These are phyloP conservation scores for Scotopteryx bipunctaria DNA, from an alignment of 2,888 invertebrate species.

Conservation along the genomic window DNA sequence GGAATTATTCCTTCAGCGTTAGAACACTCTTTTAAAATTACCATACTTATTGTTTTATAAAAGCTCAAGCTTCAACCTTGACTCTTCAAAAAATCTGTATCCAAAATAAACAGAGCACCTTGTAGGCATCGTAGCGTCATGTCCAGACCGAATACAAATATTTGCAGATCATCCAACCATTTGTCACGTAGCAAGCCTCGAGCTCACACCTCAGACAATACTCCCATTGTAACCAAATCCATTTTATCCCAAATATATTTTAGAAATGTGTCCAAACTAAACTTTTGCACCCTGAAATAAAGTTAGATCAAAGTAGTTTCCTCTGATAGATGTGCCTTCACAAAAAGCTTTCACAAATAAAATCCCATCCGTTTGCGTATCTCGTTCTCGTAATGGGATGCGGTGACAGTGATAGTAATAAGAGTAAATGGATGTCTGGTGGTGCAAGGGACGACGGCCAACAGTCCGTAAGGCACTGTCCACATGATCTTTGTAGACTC, in stretches of 20 bases:
- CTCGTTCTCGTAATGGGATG: constrained; percentile 55
- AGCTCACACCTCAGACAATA: no score
- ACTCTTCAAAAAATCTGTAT: no score
- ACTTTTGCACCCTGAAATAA: constrained; percentile 1
- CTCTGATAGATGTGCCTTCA: constrained; percentile 9
- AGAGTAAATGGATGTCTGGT: constrained; percentile 57
- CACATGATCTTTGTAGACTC: constrained; percentile 12
- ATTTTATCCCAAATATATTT: constrained; percentile 1
- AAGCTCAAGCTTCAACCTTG: neutral
- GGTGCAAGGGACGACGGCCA: constrained; percentile 41
- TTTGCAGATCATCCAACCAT: no score
- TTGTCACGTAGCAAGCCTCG: no score
- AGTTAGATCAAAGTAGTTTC: constrained; percentile 2
- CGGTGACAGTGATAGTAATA: constrained; percentile 61
- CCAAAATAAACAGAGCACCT: no score
- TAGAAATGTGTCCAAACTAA: constrained; percentile 9
- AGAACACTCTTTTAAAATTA: constrained; percentile 21
- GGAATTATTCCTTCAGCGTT: constrained; percentile 23
- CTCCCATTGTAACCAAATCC: no score
- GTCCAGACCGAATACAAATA: no score
- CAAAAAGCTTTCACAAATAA: constrained; percentile 23
- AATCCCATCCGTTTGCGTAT: constrained; percentile 31
- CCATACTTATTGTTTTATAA: constrained; percentile 17
- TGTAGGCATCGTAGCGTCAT: no score
- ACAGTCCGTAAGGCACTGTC: constrained; percentile 23